Evolutionary conservation across 2,888 invertebrate genomes (phyloP).

Genomic region (Hirtodrosophila alboralis): DNA sequence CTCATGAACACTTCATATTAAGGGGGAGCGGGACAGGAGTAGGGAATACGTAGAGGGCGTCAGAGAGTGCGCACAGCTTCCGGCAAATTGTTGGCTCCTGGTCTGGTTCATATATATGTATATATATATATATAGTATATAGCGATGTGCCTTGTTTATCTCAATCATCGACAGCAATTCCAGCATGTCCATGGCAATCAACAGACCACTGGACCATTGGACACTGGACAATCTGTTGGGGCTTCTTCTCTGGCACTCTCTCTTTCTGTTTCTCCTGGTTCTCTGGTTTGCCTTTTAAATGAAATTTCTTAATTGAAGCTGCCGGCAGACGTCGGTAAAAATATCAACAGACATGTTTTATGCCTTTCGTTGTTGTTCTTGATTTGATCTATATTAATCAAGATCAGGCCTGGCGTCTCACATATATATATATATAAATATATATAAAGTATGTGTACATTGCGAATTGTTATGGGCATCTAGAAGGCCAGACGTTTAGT

Average conservation of each 20-base stretch:
- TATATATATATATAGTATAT: too few relatives aligned
- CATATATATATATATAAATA: conserved; percentile 15
- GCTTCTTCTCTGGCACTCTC: conserved; percentile 20
- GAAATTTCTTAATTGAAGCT: conserved; percentile 78
- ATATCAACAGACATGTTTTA: conserved; percentile 51
- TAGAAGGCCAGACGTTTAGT: conserved; percentile 45
- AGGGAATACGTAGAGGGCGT: conserved; percentile 39
- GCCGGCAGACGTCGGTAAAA: conserved; percentile 58
- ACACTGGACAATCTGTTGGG: neutral
- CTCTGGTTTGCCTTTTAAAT: conserved; percentile 59
- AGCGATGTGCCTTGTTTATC: conserved; percentile 66
- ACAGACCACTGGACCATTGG: conserved; percentile 35
- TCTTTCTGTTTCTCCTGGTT: conserved; percentile 19
- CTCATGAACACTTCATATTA: conserved; percentile 40
- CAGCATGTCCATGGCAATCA: conserved; percentile 67
- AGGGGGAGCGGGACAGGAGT: too few relatives aligned
- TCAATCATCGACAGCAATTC: conserved; percentile 71
- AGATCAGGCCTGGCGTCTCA: conserved; percentile 62
- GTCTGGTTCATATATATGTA: conserved; percentile 9
- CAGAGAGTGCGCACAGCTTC: conserved; percentile 61
- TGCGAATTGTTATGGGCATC: conserved; percentile 27
- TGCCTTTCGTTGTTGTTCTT: conserved; percentile 41
- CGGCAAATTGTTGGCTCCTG: conserved; percentile 59
- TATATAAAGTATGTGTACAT: conserved; percentile 14
- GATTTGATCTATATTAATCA: conserved; percentile 79